phyloP scores from a whole-genome alignment of 2,888 invertebrate genomes.

The Phanerotoma sp. region DNA sequence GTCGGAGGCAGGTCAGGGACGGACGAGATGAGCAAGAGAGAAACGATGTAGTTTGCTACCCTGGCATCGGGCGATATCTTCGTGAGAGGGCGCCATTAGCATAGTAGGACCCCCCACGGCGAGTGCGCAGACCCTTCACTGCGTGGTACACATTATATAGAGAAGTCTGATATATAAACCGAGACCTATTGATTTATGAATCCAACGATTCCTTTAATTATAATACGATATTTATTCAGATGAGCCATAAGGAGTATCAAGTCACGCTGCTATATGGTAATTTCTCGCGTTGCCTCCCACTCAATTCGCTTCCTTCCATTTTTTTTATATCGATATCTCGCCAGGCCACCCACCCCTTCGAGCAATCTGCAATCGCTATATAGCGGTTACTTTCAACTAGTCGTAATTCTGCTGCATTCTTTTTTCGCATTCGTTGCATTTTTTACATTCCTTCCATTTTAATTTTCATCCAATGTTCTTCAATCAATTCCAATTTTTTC shows the following conservation, averaged over 20 bases:
- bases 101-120: slow-evolving; percentile 55
- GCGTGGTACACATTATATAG: slow-evolving; percentile 51
- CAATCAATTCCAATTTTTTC: too few species aligned
- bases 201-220: slow-evolving; percentile 57
- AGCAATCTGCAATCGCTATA: too few species aligned
- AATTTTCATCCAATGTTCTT: too few species aligned
- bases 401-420: not conserved
- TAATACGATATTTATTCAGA: slow-evolving; percentile 59
- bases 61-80: slow-evolving; percentile 32
- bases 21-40: slow-evolving; percentile 33
- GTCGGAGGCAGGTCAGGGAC: slow-evolving; percentile 50
- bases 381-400: not conserved
- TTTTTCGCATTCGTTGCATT: too few species aligned
- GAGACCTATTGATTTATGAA: slow-evolving; percentile 55
- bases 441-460: not conserved
- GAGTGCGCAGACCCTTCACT: slow-evolving; percentile 39
- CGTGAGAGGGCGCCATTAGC: slow-evolving; percentile 57
- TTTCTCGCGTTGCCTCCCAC: slow-evolving; percentile 36
- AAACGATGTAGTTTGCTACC: slow-evolving; percentile 27
- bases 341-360: not conserved
- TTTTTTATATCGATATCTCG: not conserved
- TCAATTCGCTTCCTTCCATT: slow-evolving; percentile 6
- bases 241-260: slow-evolving; percentile 48
- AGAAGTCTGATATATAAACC: slow-evolving; percentile 56
- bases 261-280: slow-evolving; percentile 57